Base-by-base conservation (phyloP, 2,888 invertebrate genomes). In the Bimastos eiseni region DNA sequence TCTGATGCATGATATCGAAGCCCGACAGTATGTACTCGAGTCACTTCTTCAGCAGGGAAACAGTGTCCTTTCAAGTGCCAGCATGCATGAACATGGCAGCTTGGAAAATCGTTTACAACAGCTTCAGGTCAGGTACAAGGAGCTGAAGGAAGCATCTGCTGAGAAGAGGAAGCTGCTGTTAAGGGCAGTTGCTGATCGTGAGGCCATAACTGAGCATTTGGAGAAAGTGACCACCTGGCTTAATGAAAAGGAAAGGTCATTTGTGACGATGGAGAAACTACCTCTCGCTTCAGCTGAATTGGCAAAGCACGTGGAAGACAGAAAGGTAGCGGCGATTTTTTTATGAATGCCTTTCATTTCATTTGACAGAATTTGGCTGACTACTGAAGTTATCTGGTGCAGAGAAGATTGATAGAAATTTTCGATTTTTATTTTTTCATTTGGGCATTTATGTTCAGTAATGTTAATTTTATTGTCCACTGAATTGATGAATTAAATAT, bases 151-250 rank as follows among this genome's bases (percentile, higher is more conserved):
- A 95, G 41, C 49, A 6, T 92, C 92, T 5, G 90, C 41, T 30
- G 90, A 91, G 41, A 90, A 88, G 86, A 96, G 97, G 91, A 97
- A 97, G 91, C 96, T 96, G 90, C 96, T 97, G 19, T 96, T 96
- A 36, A 94, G 94, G 17, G 97, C 97, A 4, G 96, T 97, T 30
- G 97, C 97, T 91, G 96, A 97, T 30, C 95, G 96, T 30, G 96
- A 97, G 92, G 97, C 97, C 93, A 96, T 98, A 49, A 97, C 98
- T 94, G 96, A 96, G 49, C 97, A 97, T 92, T 95, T 98, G 38
- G 97, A 97, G 91, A 97, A 97, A 94, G 97, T 97, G 0, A 97
- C 96, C 93, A 96, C 96, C 49, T 98, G 98, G 98, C 95, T 98
- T 0, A 97, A 97, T 94, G 95, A 96, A 0, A 97, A 92, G 88